Evolutionary conservation across 2,888 invertebrate genomes (phyloP).

Genomic region (Tribolium freemani): DNA sequence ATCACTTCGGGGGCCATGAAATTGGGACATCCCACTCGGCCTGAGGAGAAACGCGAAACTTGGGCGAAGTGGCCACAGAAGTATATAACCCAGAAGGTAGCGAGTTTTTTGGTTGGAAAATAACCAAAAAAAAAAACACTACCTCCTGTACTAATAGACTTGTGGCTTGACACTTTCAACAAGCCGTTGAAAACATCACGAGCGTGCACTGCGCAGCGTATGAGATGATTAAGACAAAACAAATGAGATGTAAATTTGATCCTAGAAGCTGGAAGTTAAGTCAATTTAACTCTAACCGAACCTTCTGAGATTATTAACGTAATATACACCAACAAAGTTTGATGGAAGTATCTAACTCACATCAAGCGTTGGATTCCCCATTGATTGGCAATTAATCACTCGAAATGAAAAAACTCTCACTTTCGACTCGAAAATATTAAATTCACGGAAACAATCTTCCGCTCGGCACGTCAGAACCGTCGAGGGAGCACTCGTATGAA

Average conservation of each 20-base stretch:
- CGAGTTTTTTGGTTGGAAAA: no score
- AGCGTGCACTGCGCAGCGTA: not conserved
- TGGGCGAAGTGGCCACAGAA: no score
- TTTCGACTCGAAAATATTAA: no score
- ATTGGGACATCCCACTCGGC: conserved; percentile 94
- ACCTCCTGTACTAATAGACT: no score
- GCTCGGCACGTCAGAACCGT: no score
- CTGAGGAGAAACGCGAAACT: conserved; percentile 67
- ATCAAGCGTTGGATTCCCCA: conserved; percentile 19
- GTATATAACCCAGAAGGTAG: no score
- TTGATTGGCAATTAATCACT: not conserved
- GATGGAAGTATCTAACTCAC: conserved; percentile 37
- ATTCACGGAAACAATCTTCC: no score
- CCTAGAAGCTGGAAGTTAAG: not conserved
- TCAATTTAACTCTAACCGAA: not conserved
- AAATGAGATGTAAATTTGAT: not conserved
- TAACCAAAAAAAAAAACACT: no score
- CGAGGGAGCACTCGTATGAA: no score
- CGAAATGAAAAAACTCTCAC: no score
- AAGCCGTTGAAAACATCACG: not conserved
- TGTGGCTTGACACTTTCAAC: no score
- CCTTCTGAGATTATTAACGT: not conserved
- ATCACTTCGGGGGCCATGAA: conserved; percentile 99
- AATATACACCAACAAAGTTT: not conserved
- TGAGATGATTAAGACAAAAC: not conserved